Evolutionary conservation across 2,797 vertebrate genomes (phyloP), one percentile per base, ranked within the genome.

Genomic region (Acropternis orthonyx): DNA sequence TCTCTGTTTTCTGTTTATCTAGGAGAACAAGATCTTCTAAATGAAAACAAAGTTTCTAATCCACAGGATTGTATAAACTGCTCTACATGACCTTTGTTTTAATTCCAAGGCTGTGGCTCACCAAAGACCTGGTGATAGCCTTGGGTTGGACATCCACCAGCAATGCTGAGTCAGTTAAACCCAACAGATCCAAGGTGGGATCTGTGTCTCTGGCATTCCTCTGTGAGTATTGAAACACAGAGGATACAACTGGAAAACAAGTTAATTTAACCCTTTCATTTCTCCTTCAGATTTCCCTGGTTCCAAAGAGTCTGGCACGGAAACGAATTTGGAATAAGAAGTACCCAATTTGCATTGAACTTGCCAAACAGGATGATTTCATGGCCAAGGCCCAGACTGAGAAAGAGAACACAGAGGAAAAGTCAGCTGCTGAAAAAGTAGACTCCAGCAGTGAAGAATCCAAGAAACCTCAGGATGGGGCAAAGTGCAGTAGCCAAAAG

Each of bases 241-340:
- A 77, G 68, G 36, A 41, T 54, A 41, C 3, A 73, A 55, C 7
- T 41, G 39, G 43, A 78, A 94, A 49, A 37, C n/a, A 26, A 91
- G 8, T 66, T 61, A 1, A 59, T 74, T 75, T 78, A 86, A 89
- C 36, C 26, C 19, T 95, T 68, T 76, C 7, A 20, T 68, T 34
- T 94, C 9, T 84, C 74, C 73, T 68, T 51, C 96, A 99, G 99
- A 98, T 99, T 78, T 98, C 98, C 94, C 97, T 99, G 75, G 98
- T 98, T 81, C 99, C 99, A 85, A 98, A 97, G 71, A 98, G 96
- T 95, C 98, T 99, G 97, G 99, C 99, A 96, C 98, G 98, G 94
- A 99, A 99, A 94, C 98, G 99, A 23, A 91, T 99, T 72, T 99
- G 99, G 99, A 99, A 99, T 98, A 99, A 99, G 97, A 99, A 99